Conservation (phyloP, 2,888 invertebrate species). For the Hermaeophaga mercurialis region DNA sequence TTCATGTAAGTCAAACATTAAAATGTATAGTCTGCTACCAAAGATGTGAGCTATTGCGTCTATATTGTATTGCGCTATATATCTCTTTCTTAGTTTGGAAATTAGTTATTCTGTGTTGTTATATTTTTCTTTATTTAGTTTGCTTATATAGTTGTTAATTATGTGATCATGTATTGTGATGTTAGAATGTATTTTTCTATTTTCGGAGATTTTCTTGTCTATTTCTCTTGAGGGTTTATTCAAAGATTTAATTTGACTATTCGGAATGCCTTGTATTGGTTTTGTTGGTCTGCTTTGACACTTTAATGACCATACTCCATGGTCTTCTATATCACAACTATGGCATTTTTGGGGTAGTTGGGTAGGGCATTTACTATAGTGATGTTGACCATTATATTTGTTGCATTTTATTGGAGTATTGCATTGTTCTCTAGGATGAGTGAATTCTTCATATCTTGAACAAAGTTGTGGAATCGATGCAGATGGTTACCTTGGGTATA, state of each 20-base stretch:
- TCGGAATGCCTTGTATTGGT: slow-evolving; percentile 22
- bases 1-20: slow-evolving; percentile 9
- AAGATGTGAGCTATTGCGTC: slow-evolving; percentile 21
- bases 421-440: neutral
- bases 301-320: slow-evolving; percentile 17
- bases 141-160: slow-evolving; percentile 15
- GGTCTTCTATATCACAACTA: slow-evolving; percentile 12
- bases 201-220: neutral
- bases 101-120: slow-evolving; percentile 25
- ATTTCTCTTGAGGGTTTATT: slow-evolving; percentile 15
- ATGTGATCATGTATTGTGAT: slow-evolving; percentile 28
- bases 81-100: slow-evolving; percentile 18
- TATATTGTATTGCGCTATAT: slow-evolving; percentile 17
- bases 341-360: slow-evolving; percentile 10
- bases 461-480: too few species aligned
- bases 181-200: slow-evolving; percentile 18
- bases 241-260: slow-evolving; percentile 9
- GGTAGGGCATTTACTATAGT: too few species aligned
- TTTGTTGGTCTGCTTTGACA: slow-evolving; percentile 12
- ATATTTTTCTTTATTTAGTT: slow-evolving; percentile 24
- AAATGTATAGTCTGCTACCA: slow-evolving; percentile 19
- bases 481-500: too few species aligned
- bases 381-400: slow-evolving; percentile 21
- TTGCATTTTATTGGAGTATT: slow-evolving; percentile 7
- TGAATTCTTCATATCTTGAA: neutral